Evolutionary conservation across 2,888 invertebrate genomes (phyloP).

Genomic region (Lacanobia wlatinum): DNA sequence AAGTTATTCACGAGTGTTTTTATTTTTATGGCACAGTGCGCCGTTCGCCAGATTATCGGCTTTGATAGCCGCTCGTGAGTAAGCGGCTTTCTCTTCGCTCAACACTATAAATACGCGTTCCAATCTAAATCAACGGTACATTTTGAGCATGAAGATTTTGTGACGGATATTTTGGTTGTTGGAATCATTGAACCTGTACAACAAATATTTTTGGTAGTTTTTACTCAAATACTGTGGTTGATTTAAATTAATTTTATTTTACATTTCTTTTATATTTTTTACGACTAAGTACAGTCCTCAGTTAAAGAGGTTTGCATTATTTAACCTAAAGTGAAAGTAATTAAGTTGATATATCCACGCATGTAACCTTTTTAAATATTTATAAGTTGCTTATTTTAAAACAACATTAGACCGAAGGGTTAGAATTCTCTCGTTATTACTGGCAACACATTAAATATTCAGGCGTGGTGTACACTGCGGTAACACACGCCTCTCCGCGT

Average conservation of each 20-base stretch:
- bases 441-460: conserved; percentile 61
- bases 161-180: not conserved
- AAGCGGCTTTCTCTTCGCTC: conserved; percentile 37
- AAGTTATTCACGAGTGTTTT: conserved; percentile 37
- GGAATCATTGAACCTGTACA: not conserved
- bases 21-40: conserved; percentile 44
- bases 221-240: not conserved
- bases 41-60: conserved; percentile 38
- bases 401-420: conserved; percentile 34
- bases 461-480: conserved; percentile 53
- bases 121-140: conserved; percentile 22
- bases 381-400: conserved; percentile 38
- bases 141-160: conserved; percentile 28
- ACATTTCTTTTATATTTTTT: not conserved
- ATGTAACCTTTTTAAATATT: conserved; percentile 38
- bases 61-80: conserved; percentile 30
- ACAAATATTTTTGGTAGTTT: not conserved
- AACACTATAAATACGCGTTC: conserved; percentile 24
- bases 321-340: conserved; percentile 4
- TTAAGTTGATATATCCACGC: not conserved
- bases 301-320: not conserved
- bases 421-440: conserved; percentile 30
- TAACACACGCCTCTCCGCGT: conserved; percentile 27
- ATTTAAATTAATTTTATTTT: not conserved
- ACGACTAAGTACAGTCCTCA: not conserved